Percentiles rank a stretch among this genome's conserved stretches.
Conservation (phyloP, 2,113 vertebrate species). For the Cyprinodon brontotheroides region DNA sequence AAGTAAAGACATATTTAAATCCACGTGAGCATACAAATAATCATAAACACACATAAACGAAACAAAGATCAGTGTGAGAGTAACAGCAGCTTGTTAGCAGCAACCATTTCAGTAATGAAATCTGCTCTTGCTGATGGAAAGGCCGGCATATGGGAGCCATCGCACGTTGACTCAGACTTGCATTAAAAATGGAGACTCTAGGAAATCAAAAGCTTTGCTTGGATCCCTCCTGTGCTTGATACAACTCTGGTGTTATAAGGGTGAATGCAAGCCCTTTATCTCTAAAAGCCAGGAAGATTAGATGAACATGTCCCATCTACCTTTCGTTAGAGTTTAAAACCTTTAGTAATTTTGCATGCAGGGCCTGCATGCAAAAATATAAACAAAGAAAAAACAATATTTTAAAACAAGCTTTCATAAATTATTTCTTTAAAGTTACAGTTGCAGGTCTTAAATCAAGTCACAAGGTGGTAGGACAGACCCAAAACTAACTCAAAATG, state of each 20-base stretch:
- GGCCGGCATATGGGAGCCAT: constrained; percentile 37
- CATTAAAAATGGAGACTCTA: constrained; percentile 53
- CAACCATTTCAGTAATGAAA: constrained; percentile 55
- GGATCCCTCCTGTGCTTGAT: constrained; percentile 21
- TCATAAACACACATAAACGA: constrained; percentile 7
- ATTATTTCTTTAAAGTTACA: too few relatives aligned
- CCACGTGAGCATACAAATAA: background rate
- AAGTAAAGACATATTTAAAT: constrained; percentile 16
- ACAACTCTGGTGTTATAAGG: constrained; percentile 25
- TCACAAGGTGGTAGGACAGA: too few relatives aligned
- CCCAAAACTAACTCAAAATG: too few relatives aligned
- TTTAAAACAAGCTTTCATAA: too few relatives aligned
- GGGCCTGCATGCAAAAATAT: too few relatives aligned
- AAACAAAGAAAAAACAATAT: too few relatives aligned
- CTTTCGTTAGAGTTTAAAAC: background rate
- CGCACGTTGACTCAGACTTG: constrained; percentile 25
- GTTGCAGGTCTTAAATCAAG: too few relatives aligned
- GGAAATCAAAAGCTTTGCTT: constrained; percentile 51
- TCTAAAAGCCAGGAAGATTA: constrained; percentile 8
- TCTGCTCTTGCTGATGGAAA: constrained; percentile 54
- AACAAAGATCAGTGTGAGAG: constrained; percentile 45
- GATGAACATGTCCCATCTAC: background rate
- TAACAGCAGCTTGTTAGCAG: constrained; percentile 65
- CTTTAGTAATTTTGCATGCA: background rate
- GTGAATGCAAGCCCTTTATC: constrained; percentile 19